Conservation (phyloP, 2,888 invertebrate genomes). For the Polyommatus iphigenia region DNA sequence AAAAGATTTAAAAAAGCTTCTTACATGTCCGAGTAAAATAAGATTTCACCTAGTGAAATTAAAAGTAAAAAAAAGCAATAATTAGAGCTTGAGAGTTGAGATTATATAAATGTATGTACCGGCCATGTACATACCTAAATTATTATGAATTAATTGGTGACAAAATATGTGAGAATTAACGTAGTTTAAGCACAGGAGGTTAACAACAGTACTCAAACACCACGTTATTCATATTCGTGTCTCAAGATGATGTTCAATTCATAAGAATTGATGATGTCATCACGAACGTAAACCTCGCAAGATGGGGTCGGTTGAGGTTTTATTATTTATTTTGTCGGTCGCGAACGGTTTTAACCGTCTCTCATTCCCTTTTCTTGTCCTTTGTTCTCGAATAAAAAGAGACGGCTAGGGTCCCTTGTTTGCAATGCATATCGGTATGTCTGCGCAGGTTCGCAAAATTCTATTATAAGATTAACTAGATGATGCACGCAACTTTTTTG, state of each 20-base stretch:
- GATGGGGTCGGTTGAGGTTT: conserved; percentile 63
- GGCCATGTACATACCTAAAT: not conserved
- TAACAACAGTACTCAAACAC: conserved; percentile 38
- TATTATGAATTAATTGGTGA: not conserved
- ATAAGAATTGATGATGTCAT: conserved; percentile 76
- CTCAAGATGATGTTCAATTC: conserved; percentile 62
- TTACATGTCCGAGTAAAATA: not conserved
- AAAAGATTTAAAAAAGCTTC: not conserved
- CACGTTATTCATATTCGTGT: conserved; percentile 15
- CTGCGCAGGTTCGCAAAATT: conserved; percentile 47
- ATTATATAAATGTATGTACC: not conserved
- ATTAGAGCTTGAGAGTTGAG: not conserved
- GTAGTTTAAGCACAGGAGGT: conserved; percentile 30
- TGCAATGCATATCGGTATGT: conserved; percentile 49
- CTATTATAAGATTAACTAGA: not conserved
- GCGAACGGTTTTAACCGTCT: conserved; percentile 69
- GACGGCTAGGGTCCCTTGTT: conserved; percentile 53
- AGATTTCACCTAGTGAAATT: not conserved
- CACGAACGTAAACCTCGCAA: conserved; percentile 55
- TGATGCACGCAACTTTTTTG: too few relatives aligned
- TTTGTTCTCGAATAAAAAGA: conserved; percentile 51
- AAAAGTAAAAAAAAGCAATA: not conserved
- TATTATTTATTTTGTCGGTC: conserved; percentile 72
- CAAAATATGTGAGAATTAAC: conserved; percentile 27
- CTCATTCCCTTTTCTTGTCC: conserved; percentile 61